phyloP scores from a whole-genome alignment of 1,140 invertebrate genomes.

The Caenorhabditis inopinata region DNA sequence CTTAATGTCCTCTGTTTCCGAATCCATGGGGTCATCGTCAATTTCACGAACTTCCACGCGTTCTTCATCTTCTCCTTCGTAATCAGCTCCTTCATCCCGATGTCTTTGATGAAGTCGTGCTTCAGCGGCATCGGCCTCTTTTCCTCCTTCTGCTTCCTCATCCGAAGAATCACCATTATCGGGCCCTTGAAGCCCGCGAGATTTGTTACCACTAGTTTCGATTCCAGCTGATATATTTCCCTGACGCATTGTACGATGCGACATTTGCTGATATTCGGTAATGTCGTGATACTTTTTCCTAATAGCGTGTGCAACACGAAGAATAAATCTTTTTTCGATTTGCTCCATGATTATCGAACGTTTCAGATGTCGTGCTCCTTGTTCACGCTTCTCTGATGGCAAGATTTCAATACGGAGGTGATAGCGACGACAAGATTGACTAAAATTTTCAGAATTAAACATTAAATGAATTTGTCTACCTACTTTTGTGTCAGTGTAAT shows the following conservation, averaged over 20 bases:
- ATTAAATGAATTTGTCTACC: no score
- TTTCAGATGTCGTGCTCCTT: slow-evolving; percentile 51
- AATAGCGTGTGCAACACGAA: slow-evolving; percentile 60
- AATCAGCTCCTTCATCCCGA: slow-evolving; percentile 72
- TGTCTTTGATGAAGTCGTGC: slow-evolving; percentile 58
- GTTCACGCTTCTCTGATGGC: slow-evolving; percentile 50
- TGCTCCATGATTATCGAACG: slow-evolving; percentile 49
- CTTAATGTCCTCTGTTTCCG: slow-evolving; percentile 68
- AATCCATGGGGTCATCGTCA: neutral
- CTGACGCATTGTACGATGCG: slow-evolving; percentile 46
- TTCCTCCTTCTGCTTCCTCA: slow-evolving; percentile 66
- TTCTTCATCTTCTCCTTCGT: slow-evolving; percentile 70
- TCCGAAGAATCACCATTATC: slow-evolving; percentile 66
- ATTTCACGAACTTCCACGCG: slow-evolving; percentile 61
- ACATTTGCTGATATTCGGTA: slow-evolving; percentile 44
- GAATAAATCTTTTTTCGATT: slow-evolving; percentile 69
- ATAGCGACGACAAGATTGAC: slow-evolving; percentile 53
- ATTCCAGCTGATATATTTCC: slow-evolving; percentile 43
- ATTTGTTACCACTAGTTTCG: slow-evolving; percentile 21
- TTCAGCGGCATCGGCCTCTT: slow-evolving; percentile 66
- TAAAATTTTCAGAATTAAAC: no score
- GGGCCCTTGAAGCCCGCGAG: slow-evolving; percentile 12
- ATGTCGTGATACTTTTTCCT: slow-evolving; percentile 58
- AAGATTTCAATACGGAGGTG: slow-evolving; percentile 55
- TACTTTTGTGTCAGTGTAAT: slow-evolving; percentile 42